These are phyloP conservation scores for Microcebus lehilahytsara DNA, from an alignment of 2,113 vertebrate genomes.

Conservation along the genomic window DNA sequence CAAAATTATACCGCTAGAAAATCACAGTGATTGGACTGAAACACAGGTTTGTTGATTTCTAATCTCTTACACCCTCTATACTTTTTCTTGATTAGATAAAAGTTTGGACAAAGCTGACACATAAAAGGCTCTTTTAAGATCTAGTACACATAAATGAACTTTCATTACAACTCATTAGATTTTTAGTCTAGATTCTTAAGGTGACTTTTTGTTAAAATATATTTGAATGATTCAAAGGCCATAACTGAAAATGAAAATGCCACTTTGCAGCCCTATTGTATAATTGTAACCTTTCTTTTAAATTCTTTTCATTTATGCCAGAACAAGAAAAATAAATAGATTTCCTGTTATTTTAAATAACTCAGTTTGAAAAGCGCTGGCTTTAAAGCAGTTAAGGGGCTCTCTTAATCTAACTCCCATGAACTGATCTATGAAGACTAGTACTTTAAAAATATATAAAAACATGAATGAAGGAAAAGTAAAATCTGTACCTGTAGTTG, in stretches of 20 bases:
- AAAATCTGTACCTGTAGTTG: slow-evolving; percentile 95
- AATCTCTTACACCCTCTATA: background rate
- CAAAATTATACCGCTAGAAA: background rate
- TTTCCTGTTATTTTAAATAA: background rate
- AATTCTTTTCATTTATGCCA: background rate
- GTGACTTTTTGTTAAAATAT: slow-evolving; percentile 56
- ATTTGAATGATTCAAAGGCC: slow-evolving; percentile 53
- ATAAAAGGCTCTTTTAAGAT: slow-evolving; percentile 42
- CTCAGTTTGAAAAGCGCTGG: background rate
- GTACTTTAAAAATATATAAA: background rate
- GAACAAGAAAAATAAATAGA: slow-evolving; percentile 8
- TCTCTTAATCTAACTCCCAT: background rate
- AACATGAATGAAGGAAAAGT: slow-evolving; percentile 36
- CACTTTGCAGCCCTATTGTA: background rate
- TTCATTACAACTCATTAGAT: background rate
- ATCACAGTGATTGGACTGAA: background rate
- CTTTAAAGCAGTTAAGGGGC: background rate
- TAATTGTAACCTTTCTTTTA: slow-evolving; percentile 22
- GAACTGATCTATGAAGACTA: background rate
- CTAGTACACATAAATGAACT: background rate
- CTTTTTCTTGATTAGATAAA: background rate
- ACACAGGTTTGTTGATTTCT: background rate
- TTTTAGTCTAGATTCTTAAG: slow-evolving; percentile 15
- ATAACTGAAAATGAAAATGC: background rate
- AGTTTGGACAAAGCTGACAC: background rate